These are phyloP conservation scores for Dendrophyllia cribrosa DNA, from an alignment of 64 coral and sea anemone species.

Conservation along the genomic window DNA sequence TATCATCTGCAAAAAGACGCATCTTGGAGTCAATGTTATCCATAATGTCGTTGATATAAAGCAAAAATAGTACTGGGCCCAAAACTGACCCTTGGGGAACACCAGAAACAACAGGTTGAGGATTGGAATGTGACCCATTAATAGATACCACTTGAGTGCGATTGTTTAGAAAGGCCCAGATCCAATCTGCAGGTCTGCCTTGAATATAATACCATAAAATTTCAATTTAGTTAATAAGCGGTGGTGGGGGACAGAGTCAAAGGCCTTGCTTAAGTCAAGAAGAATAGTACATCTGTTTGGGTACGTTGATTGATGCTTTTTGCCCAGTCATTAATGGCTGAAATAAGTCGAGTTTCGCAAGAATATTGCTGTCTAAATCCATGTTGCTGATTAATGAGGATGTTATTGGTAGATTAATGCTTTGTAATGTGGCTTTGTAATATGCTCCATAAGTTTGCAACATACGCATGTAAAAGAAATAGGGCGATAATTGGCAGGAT, in stretches of 20 bases:
- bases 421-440: slow-evolving; percentile 15
- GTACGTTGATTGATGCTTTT: background rate
- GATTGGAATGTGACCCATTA: background rate
- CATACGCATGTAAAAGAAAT: slow-evolving; percentile 36
- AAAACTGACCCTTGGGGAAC: background rate
- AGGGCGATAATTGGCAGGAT: slow-evolving; percentile 12
- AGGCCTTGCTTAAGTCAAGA: slow-evolving; percentile 27
- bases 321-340: slow-evolving; percentile 28
- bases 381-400: slow-evolving; percentile 20
- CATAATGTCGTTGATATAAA: background rate
- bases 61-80: background rate
- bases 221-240: background rate
- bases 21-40: background rate
- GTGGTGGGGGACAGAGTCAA: slow-evolving; percentile 4
- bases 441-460: slow-evolving; percentile 26
- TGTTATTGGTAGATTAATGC: slow-evolving; percentile 1
- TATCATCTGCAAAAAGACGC: background rate
- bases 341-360: slow-evolving; percentile 16
- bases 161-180: background rate
- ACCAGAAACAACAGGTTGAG: background rate
- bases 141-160: background rate
- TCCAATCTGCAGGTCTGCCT: background rate
- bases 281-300: slow-evolving; percentile 9
- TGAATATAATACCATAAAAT: background rate
- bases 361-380: slow-evolving; percentile 18